Percentiles rank a stretch among this genome's conserved stretches.
Conservation (phyloP, 2,113 vertebrate genomes). For the Acanthisitta chloris region DNA sequence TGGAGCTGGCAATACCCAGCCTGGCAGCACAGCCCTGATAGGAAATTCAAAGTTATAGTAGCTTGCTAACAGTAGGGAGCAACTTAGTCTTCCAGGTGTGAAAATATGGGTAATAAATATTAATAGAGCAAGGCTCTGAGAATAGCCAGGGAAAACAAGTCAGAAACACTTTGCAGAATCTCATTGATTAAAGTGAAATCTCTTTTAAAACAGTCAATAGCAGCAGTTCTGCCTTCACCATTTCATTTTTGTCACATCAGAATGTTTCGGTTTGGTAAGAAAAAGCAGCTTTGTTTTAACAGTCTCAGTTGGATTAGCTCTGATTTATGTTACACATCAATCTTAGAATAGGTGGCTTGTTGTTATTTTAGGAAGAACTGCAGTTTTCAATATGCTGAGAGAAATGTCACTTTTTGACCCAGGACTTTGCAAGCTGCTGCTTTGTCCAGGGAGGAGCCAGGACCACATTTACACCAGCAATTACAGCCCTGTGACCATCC, state of each 20-base stretch:
- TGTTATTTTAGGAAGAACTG: background rate
- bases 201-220: background rate
- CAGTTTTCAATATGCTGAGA: background rate
- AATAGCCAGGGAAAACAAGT: background rate
- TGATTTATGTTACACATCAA: background rate
- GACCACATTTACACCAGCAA: background rate
- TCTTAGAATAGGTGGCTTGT: background rate
- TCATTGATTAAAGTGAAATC: background rate
- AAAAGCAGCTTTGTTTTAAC: slow-evolving; percentile 16
- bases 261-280: background rate
- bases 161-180: background rate
- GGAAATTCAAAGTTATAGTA: background rate
- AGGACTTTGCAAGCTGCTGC: background rate
- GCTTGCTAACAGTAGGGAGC: background rate
- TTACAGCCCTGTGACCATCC: rapidly evolving
- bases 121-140: background rate
- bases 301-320: background rate
- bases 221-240: background rate
- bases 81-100: background rate
- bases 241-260: slow-evolving; percentile 10
- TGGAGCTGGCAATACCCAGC: background rate
- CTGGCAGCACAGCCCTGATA: background rate
- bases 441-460: background rate
- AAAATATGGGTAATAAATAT: background rate
- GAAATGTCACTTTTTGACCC: background rate